A percentile compares a stretch with the other conserved stretches of the same genome.
Conservation (phyloP, 2,113 vertebrate genomes). For the Indri indri region DNA sequence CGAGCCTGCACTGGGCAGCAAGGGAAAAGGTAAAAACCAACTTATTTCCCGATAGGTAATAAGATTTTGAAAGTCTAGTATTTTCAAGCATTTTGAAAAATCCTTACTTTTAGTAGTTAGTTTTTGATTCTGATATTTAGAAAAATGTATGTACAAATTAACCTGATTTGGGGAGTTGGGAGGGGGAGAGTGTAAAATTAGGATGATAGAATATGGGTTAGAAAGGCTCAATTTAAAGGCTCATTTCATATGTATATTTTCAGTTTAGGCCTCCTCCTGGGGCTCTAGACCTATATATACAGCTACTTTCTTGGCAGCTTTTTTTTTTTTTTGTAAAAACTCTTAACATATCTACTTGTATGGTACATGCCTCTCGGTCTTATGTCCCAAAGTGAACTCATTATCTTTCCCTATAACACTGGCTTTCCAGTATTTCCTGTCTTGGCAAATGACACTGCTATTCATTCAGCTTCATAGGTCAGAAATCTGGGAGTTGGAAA, state of each 20-base stretch:
- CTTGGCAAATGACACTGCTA: neutral
- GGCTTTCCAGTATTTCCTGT: neutral
- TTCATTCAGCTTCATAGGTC: neutral
- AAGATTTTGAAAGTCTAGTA: neutral
- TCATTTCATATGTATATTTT: neutral
- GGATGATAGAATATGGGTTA: neutral
- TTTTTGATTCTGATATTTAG: neutral
- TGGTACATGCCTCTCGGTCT: neutral
- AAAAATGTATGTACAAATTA: neutral
- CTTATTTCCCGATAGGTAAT: neutral
- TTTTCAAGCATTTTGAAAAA: neutral
- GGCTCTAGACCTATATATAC: neutral
- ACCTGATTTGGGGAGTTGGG: neutral
- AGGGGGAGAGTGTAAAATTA: neutral
- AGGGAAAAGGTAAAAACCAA: constrained; percentile 90
- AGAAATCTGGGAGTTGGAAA: neutral
- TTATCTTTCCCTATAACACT: neutral
- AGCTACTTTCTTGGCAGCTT: neutral
- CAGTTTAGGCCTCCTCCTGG: neutral
- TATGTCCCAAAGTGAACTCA: neutral
- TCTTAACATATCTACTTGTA: neutral
- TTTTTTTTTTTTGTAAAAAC: neutral
- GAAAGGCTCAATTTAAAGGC: neutral
- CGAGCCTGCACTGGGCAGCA: constrained; percentile 95
- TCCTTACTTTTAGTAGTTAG: neutral